A percentile compares a stretch with the other conserved stretches of the same genome.
Evolutionary conservation across 2,113 vertebrate species (phyloP).

Genomic region (Neolamprologus sp.): DNA sequence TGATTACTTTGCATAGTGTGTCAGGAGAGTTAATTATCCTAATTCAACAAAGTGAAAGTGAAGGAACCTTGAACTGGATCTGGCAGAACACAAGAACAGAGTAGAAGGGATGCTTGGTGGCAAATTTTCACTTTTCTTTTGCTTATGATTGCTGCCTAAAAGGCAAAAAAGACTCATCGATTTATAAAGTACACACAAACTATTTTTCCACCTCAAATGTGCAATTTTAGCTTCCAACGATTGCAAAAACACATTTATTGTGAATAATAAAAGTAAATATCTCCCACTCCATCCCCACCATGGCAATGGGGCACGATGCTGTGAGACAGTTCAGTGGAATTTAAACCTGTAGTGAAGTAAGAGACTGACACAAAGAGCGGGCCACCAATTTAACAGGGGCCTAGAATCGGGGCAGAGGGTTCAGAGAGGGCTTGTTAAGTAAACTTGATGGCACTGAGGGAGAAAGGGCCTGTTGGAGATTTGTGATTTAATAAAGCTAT

Average conservation of each 20-base stretch:
- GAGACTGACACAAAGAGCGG: not conserved
- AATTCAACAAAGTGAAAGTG: conserved; percentile 56
- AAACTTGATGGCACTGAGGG: conserved; percentile 20
- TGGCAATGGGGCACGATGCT: not conserved
- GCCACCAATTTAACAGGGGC: conserved; percentile 37
- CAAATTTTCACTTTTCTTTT: not conserved
- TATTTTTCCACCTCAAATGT: not conserved
- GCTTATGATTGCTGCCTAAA: not conserved
- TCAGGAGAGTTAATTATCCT: conserved; percentile 63
- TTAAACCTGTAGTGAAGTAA: conserved; percentile 7
- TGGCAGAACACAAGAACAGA: conserved; percentile 30
- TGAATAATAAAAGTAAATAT: not conserved
- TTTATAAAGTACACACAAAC: not conserved
- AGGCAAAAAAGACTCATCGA: not conserved
- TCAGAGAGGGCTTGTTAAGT: conserved; percentile 27
- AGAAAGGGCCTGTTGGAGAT: not conserved
- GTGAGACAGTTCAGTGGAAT: conserved; percentile 29
- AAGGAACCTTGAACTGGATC: conserved; percentile 40
- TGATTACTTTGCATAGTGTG: conserved; percentile 51
- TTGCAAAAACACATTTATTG: not conserved
- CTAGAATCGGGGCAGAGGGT: conserved; percentile 18
- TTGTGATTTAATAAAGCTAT: conserved; percentile 47
- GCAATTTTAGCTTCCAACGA: not conserved
- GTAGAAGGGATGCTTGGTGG: not conserved
- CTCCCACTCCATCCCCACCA: not conserved